Conservation (phyloP, 1,140 invertebrate genomes). For the Asobara japonica region DNA sequence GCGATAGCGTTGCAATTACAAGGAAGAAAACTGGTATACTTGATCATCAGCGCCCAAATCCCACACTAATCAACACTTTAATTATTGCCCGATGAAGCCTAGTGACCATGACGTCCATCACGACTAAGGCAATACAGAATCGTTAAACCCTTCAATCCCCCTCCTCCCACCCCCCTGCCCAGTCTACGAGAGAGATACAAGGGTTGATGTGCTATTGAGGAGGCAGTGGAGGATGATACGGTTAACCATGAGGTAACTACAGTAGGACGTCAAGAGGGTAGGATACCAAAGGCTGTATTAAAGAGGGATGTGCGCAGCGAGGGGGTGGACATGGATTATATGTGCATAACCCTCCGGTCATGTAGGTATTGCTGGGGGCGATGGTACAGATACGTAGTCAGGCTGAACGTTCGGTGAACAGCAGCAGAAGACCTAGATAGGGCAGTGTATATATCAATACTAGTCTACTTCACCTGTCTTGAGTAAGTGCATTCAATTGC, state of each 20-base stretch:
- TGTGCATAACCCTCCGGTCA: slow-evolving; percentile 7
- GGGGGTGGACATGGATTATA: slow-evolving; percentile 25
- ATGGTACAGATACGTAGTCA: slow-evolving; percentile 16
- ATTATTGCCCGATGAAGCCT: neutral
- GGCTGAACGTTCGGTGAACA: neutral
- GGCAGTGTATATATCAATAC: neutral
- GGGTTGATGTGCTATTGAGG: slow-evolving; percentile 3
- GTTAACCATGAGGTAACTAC: slow-evolving; percentile 7
- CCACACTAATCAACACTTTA: neutral
- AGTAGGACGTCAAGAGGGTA: slow-evolving; percentile 8
- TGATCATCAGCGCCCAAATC: neutral
- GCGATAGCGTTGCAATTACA: too few species aligned
- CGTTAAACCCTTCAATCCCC: slow-evolving; percentile 4
- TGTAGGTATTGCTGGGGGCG: slow-evolving; percentile 12
- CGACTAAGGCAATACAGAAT: neutral
- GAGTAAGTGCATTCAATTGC: neutral
- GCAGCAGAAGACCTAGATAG: neutral
- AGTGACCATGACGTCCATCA: neutral
- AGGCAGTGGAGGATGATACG: slow-evolving; percentile 10
- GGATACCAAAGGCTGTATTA: neutral
- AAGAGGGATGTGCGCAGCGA: neutral
- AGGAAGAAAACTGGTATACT: too few species aligned
- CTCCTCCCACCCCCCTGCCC: neutral
- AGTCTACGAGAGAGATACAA: neutral
- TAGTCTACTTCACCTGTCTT: slow-evolving; percentile 5